A percentile compares a stretch with the other conserved stretches of the same genome.
phyloP scores from a whole-genome alignment of 1,140 invertebrate genomes.

The Pachypeltis micranthus region DNA sequence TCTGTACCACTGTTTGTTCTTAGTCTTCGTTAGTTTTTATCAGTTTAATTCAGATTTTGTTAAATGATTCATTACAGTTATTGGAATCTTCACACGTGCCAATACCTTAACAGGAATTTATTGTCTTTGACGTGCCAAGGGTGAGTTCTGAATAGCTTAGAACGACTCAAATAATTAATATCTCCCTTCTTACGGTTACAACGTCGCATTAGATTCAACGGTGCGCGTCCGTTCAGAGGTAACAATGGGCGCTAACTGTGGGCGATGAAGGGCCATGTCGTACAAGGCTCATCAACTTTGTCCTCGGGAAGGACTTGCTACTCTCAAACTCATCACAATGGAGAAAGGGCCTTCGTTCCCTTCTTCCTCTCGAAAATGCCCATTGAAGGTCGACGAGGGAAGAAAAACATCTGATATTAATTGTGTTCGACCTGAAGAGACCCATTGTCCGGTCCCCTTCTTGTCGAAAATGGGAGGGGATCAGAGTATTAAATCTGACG shows the following conservation, averaged over 20 bases:
- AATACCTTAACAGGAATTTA: no score
- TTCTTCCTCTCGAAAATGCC: background rate
- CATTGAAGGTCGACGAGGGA: background rate
- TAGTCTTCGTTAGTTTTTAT: no score
- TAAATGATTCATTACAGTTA: no score
- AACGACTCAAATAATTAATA: background rate
- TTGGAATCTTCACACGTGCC: no score
- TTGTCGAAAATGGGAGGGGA: background rate
- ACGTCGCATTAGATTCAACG: background rate
- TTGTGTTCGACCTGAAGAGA: conserved; percentile 8
- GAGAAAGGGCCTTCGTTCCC: background rate
- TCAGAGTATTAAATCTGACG: background rate
- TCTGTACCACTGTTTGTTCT: no score
- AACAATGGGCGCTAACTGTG: background rate
- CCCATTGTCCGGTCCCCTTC: background rate
- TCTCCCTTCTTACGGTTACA: background rate
- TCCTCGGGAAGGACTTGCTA: background rate
- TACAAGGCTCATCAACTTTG: conserved; percentile 1
- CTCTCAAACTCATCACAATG: background rate
- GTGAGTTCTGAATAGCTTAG: no score
- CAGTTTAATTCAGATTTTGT: no score
- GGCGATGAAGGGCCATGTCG: background rate
- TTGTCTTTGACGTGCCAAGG: no score
- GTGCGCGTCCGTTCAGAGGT: background rate
- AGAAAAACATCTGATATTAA: conserved; percentile 17